Evolutionary conservation across 1,140 invertebrate species (phyloP), one percentile per base, ranked within the genome.

Genomic region (Sminthurinus signatus): DNA sequence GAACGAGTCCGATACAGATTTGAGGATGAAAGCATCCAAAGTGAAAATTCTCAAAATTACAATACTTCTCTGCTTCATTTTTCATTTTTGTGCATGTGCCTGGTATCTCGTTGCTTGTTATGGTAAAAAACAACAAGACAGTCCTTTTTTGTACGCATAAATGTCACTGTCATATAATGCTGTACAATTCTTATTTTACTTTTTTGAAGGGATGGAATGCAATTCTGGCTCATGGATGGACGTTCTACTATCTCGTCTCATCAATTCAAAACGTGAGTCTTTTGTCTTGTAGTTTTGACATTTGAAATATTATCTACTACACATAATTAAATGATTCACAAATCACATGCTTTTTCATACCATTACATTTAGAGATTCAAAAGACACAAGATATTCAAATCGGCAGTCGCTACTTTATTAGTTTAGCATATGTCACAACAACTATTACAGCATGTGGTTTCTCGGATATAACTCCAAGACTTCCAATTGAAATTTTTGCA

Each of bases 51-150:
- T 68, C 19, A 71, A 71, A 46, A 61, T 71, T n/a, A 68, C 65
- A 17, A 60, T 71, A 25, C 31, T 68, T 8, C 60, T 71, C 12
- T 67, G 65, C 31, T 71, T 71, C 31, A 65, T 65, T 28, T 71
- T 71, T 29, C 69, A 71, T 28, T 71, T 71, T 59, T 68, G 65
- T 48, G 69, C 69, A 14, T 71, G 69, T 59, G 46, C 60, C 1
- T 71, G 65, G 65, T 71, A 71, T 28, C 39, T 71, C 3, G 62
- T 64, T 19, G 62, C 69, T 23, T 71, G 69, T 44, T 52, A 52
- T 25, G 62, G 42, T 17, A 15, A 5, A 36, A 36, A n/a, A n/a
- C n/a, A n/a, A n/a, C n/a, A n/a, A n/a, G n/a, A n/a, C n/a, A n/a
- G n/a, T n/a, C n/a, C n/a, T n/a, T n/a, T n/a, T n/a, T n/a, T n/a